Percentiles rank a stretch among this genome's conserved stretches.
Evolutionary conservation across 2,113 vertebrate species (phyloP).

Genomic region (Amblyornis subalaris): DNA sequence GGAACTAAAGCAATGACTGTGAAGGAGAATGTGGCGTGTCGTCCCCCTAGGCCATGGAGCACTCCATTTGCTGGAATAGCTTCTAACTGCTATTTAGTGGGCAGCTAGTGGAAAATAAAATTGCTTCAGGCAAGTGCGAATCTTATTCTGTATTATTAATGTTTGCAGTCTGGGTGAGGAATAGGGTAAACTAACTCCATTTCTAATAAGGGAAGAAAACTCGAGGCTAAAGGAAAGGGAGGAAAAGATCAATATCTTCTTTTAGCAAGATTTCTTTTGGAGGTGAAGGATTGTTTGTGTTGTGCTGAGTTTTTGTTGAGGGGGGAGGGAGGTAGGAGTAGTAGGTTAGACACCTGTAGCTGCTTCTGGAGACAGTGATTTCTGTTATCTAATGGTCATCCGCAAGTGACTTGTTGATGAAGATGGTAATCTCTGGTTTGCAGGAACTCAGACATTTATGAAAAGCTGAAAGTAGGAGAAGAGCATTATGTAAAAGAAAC

Average conservation of each 20-base stretch:
- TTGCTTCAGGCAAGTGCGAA: slow-evolving; percentile 15
- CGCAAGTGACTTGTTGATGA: neutral
- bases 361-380: neutral
- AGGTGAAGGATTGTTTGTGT: neutral
- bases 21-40: neutral
- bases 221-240: neutral
- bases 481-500: neutral
- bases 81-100: slow-evolving; percentile 50
- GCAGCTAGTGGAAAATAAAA: slow-evolving; percentile 53
- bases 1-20: slow-evolving; percentile 23
- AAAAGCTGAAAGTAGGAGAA: neutral
- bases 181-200: neutral
- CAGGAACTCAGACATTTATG: neutral
- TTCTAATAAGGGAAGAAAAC: neutral
- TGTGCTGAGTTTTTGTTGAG: neutral
- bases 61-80: slow-evolving; percentile 37
- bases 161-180: neutral
- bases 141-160: slow-evolving; percentile 48
- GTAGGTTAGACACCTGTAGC: neutral
- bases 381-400: neutral
- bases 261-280: neutral
- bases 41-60: neutral
- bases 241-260: neutral
- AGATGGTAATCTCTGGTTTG: neutral
- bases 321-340: neutral